Evolutionary conservation across 2,113 vertebrate species (phyloP).

Genomic region (Hydropotes inermis): DNA sequence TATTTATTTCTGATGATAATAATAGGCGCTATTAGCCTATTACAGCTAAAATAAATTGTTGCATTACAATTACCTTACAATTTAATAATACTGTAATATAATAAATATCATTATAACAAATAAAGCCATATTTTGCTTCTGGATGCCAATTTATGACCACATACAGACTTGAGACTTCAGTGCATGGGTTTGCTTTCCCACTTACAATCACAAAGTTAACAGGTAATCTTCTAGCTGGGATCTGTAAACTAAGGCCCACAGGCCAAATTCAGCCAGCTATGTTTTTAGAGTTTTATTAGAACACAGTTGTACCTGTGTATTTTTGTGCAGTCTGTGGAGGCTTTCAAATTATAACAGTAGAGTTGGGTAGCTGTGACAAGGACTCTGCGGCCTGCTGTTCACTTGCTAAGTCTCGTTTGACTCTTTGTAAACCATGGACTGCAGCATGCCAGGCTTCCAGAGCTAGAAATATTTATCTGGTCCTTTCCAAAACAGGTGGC

Average conservation of each 20-base stretch:
- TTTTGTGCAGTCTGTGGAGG: not conserved
- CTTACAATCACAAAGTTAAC: not conserved
- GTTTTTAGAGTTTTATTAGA: not conserved
- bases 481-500: not conserved
- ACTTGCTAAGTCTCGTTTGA: fast-evolving
- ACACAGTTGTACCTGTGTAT: not conserved
- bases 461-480: not conserved
- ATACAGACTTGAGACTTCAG: not conserved
- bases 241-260: not conserved
- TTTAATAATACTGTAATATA: not conserved
- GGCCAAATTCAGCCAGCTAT: not conserved
- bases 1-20: slow-evolving; percentile 16
- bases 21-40: not conserved
- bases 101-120: slow-evolving; percentile 23
- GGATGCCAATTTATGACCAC: not conserved
- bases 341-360: fast-evolving
- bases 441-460: not conserved
- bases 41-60: slow-evolving; percentile 33
- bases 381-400: not conserved
- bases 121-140: not conserved
- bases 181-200: not conserved
- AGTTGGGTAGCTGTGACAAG: not conserved
- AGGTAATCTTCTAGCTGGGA: not conserved
- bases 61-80: not conserved
- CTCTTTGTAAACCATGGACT: not conserved